These are phyloP conservation scores for Pithys albifrons DNA, from an alignment of 2,113 vertebrate species.

Conservation along the genomic window DNA sequence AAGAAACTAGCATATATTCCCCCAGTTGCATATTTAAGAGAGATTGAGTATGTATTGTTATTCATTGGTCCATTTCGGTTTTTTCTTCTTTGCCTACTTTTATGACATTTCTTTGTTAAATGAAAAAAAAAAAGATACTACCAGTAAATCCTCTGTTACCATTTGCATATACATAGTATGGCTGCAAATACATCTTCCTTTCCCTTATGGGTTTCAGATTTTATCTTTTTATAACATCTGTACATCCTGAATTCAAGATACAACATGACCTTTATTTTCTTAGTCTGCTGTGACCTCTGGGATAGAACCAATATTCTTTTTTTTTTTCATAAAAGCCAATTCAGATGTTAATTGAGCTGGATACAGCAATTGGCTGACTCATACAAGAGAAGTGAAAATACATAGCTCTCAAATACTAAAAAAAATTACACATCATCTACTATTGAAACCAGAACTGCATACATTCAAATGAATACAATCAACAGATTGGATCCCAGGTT, in stretches of 20 bases:
- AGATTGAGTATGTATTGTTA: conserved; percentile 32
- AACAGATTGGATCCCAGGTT: neutral
- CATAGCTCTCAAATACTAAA: neutral
- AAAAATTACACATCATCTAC: neutral
- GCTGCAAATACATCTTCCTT: neutral
- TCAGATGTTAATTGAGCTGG: conserved; percentile 36
- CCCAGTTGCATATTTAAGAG: conserved; percentile 13
- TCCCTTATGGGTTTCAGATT: conserved; percentile 10
- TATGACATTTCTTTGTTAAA: conserved; percentile 38
- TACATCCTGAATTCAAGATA: conserved; percentile 16
- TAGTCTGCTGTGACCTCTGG: conserved; percentile 3
- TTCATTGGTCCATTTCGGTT: conserved; percentile 20
- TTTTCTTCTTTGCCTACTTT: conserved; percentile 35
- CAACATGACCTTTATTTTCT: conserved; percentile 37
- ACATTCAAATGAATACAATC: neutral
- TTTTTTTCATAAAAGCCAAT: neutral
- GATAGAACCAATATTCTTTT: neutral
- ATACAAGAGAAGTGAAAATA: neutral
- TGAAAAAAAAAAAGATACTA: neutral
- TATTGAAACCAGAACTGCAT: neutral
- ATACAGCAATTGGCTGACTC: neutral
- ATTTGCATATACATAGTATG: conserved; percentile 19
- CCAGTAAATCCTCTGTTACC: conserved; percentile 29
- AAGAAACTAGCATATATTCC: conserved; percentile 15
- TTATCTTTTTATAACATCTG: conserved; percentile 26